Evolutionary conservation across 1,140 invertebrate species (phyloP).

Genomic region (Nasonia longicornis): DNA sequence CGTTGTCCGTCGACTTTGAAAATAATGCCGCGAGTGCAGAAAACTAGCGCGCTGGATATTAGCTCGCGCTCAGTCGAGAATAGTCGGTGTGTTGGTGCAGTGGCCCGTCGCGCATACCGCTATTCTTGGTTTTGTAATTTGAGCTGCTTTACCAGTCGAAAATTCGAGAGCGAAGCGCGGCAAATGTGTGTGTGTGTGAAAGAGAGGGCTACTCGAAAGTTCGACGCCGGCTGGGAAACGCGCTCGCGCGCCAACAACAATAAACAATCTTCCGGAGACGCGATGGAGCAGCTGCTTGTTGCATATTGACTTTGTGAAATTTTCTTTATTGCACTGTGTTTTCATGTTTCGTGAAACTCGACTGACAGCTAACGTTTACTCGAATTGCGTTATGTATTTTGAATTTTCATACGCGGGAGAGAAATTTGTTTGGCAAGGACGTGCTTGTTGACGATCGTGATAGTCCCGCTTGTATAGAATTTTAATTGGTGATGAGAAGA

Average conservation of each 20-base stretch:
- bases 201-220: constrained; percentile 24
- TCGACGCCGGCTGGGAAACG: constrained; percentile 4
- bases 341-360: no score
- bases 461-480: neutral
- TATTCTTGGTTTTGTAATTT: constrained; percentile 46
- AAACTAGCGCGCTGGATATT: neutral
- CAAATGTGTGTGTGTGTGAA: no score
- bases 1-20: neutral
- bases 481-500: neutral
- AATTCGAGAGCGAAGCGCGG: constrained; percentile 17
- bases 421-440: neutral
- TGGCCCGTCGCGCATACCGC: neutral
- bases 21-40: neutral
- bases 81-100: constrained; percentile 6
- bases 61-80: constrained; percentile 28
- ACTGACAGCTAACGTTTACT: no score
- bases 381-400: no score
- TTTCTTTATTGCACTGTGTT: no score
- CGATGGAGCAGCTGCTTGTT: neutral
- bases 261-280: constrained; percentile 5
- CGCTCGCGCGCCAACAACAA: constrained; percentile 7
- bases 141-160: constrained; percentile 39
- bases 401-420: no score
- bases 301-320: no score
- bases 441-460: neutral